A percentile compares a stretch with the other conserved stretches of the same genome.
Conservation (phyloP, 2,888 invertebrate genomes). For the Hypercompe scribonia region DNA sequence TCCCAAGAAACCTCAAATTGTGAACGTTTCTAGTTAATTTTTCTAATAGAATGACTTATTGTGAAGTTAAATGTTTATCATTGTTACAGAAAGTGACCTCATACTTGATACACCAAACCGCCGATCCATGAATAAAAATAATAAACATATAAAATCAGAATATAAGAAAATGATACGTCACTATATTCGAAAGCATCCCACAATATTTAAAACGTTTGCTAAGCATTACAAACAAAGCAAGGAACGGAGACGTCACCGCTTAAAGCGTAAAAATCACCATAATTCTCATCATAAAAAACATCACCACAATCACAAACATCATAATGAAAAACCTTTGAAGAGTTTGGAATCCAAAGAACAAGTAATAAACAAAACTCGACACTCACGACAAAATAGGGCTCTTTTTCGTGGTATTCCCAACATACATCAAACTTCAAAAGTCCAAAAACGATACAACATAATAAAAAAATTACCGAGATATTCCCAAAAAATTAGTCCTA, state of each 20-base stretch:
- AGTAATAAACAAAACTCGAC: background rate
- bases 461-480: background rate
- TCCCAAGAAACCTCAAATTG: background rate
- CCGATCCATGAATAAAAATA: background rate
- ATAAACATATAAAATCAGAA: conserved; percentile 6
- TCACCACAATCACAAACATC: background rate
- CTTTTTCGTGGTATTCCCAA: background rate
- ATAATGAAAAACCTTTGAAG: background rate
- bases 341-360: background rate
- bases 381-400: background rate
- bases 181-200: conserved; percentile 25
- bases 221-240: conserved; percentile 15
- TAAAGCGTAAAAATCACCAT: conserved; percentile 15
- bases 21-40: background rate
- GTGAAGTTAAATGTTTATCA: background rate
- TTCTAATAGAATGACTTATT: too few species aligned
- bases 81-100: conserved; percentile 7
- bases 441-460: conserved; percentile 6
- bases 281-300: conserved; percentile 9
- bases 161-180: conserved; percentile 26
- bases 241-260: conserved; percentile 5
- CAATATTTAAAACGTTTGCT: conserved; percentile 26
- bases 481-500: background rate
- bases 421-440: background rate
- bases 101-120: background rate